A percentile compares a stretch with the other conserved stretches of the same genome.
phyloP scores from a whole-genome alignment of 1,140 invertebrate genomes.

The Doryteuthis pealeii region DNA sequence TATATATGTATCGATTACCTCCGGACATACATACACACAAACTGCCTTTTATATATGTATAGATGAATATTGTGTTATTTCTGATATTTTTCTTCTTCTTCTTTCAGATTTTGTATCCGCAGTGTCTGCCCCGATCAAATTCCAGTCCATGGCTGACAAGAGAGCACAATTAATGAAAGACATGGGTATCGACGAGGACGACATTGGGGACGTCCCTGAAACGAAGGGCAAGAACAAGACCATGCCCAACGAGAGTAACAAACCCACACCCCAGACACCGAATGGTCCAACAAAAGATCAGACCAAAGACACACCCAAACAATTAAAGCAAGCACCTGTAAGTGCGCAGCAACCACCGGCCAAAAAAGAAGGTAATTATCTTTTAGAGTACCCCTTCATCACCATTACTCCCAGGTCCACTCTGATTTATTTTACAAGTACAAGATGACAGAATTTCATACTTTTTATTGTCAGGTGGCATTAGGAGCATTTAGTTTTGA shows the following conservation, averaged over 20 bases:
- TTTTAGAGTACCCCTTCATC: too few species aligned
- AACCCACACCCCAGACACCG: not conserved
- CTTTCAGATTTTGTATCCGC: conserved; percentile 90
- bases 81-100: not conserved
- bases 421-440: too few species aligned
- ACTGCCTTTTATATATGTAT: too few species aligned
- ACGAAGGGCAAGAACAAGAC: not conserved
- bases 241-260: not conserved
- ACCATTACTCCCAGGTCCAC: too few species aligned
- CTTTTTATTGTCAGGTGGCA: too few species aligned
- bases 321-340: conserved; percentile 4
- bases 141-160: conserved; percentile 88
- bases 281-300: not conserved
- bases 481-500: too few species aligned
- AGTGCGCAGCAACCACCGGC: conserved; percentile 4
- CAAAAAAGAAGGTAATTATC: not conserved
- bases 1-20: too few species aligned
- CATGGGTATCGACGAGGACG: conserved; percentile 74
- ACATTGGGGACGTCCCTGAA: conserved; percentile 58
- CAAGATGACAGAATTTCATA: too few species aligned
- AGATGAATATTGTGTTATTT: too few species aligned
- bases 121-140: conserved; percentile 91
- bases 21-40: too few species aligned
- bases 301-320: conserved; percentile 10
- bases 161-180: conserved; percentile 89